These are phyloP conservation scores for Pomacea maculata DNA, from an alignment of 1,140 invertebrate species.

Conservation along the genomic window DNA sequence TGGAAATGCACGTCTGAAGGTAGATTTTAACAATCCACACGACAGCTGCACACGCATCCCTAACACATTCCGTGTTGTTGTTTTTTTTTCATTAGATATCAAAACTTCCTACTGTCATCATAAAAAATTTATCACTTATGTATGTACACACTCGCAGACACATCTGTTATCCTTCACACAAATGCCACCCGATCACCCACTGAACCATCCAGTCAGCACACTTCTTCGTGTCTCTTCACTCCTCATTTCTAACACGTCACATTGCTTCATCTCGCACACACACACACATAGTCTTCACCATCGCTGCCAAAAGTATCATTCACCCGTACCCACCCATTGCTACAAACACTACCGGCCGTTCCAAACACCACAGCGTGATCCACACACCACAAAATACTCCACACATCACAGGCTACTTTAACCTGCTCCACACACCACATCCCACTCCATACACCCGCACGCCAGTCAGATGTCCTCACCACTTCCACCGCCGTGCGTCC, in stretches of 20 bases:
- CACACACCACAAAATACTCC: not conserved
- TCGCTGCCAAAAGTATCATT: not conserved
- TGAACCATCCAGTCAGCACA: too few relatives aligned
- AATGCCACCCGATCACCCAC: too few relatives aligned
- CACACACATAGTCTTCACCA: too few relatives aligned
- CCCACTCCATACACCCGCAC: not conserved
- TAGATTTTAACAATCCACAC: too few relatives aligned
- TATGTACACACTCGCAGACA: not conserved
- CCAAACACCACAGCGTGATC: not conserved
- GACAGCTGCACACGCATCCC: too few relatives aligned
- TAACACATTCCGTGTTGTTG: too few relatives aligned
- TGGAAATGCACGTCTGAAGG: slow-evolving; percentile 9
- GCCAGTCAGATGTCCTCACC: slow-evolving; percentile 35
- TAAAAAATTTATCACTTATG: not conserved
- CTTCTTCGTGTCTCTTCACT: too few relatives aligned
- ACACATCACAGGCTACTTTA: not conserved
- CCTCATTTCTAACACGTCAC: too few relatives aligned
- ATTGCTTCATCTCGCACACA: too few relatives aligned
- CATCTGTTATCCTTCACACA: not conserved
- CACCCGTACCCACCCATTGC: not conserved
- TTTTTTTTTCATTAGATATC: too few relatives aligned
- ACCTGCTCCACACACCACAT: not conserved
- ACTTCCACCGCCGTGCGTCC: slow-evolving; percentile 52
- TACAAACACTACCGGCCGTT: not conserved
- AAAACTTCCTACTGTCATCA: not conserved